Base-by-base conservation (phyloP, 2,888 invertebrate species). In the Cheilosia scutellata region DNA sequence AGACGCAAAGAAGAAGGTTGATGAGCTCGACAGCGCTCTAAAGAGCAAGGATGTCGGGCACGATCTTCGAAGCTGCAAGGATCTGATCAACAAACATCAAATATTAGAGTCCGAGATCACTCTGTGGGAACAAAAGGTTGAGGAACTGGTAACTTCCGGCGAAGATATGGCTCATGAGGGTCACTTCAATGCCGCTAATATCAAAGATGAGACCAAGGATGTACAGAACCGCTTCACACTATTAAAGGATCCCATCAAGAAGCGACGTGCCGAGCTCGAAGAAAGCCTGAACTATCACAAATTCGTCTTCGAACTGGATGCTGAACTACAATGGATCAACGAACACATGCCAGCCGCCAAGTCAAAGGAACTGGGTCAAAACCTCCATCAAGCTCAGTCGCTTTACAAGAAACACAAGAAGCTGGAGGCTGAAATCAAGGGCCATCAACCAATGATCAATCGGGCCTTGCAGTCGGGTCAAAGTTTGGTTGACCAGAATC, bases 401-500 rank as follows among this genome's bases (percentile, higher is more conserved):
- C 94, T 97, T 78, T 94, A 96, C 91, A 99, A 98, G 93, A 98
- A 98, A 91, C 98, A 99, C 92, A 97, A 95, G 92, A 98, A 99
- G 93, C 93, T 99, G 82, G 96, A 96, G 89, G 96, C 96, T 0
- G 99, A 99, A 93, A 95, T 99, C 82, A 93, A 94, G 37, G 98
- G 97, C 0, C 96, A 99, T 90, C 95, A 96, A 88, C 96, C 97
- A 0, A 95, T 96, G 92, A 96, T 99, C 60, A 96, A 96, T 88
- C 95, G 96, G 89, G 96, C 97, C 3, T 91, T 98, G 62, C 94
- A 94, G n/a, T 95, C 95, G n/a, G 98, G 98, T 0, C 94, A 95
- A 72, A 92, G 93, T 7, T 93, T 98, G 60, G 94, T 96, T 4
- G 94, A 95, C 42, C 95, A 96, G 87, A 93, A 95, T 31, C 98